Evolutionary conservation across 2,113 vertebrate species (phyloP).

Genomic region (Irena cyanogastra): DNA sequence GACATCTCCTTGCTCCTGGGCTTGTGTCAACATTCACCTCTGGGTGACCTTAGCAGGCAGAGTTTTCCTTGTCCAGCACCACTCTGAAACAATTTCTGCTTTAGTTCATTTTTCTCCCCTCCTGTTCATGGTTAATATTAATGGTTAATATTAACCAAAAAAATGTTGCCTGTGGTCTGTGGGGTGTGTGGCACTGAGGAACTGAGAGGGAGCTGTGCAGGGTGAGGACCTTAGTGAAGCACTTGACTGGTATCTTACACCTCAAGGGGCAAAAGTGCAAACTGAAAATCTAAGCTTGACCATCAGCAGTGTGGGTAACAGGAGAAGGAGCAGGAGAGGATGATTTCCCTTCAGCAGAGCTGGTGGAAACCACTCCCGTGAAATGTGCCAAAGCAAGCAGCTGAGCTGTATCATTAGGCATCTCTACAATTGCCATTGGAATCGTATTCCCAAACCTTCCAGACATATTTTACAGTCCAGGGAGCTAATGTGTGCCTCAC

Average conservation of each 20-base stretch:
- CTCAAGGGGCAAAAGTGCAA: not conserved
- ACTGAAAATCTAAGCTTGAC: not conserved
- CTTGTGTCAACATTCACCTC: not conserved
- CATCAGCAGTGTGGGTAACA: not conserved
- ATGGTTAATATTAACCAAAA: not conserved
- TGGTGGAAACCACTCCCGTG: not conserved
- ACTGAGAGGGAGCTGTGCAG: not conserved
- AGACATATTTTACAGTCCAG: not conserved
- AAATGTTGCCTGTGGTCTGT: not conserved
- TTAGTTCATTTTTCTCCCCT: not conserved
- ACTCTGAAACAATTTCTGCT: not conserved
- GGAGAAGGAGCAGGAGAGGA: not conserved
- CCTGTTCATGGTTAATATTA: not conserved
- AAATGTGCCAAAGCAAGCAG: conserved; percentile 9
- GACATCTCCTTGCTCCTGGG: not conserved
- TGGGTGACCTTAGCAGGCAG: not conserved
- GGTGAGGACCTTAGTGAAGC: not conserved
- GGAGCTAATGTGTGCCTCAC: not conserved
- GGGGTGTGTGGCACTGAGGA: not conserved
- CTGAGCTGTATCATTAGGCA: not conserved
- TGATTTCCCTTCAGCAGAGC: not conserved
- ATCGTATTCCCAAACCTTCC: not conserved
- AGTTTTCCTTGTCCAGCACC: not conserved
- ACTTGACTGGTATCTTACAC: not conserved
- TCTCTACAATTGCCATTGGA: not conserved